Base-by-base conservation (phyloP, 1,140 invertebrate species). In the Pogonus chalceus region DNA sequence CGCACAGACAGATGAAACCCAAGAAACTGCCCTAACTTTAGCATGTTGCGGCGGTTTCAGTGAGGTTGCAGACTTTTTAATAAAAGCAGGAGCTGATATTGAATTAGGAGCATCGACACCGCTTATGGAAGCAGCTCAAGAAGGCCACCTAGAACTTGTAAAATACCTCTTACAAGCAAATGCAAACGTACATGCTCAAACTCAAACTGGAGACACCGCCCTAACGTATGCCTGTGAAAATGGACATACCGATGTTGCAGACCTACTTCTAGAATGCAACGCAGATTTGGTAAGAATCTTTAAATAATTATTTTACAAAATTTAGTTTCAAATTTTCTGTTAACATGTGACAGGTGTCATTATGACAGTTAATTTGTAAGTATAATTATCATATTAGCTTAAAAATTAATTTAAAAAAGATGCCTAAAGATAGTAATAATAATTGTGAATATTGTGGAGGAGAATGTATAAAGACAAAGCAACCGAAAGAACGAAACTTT, bases 31-130 rank as follows among this genome's bases (percentile, higher is more conserved):
- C 0, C 74, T 99, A 16, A 98, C 95, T 0, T 75, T 98, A 53
- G 95, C 96, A 0, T 97, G 94, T 71, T 98, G 95, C 74, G 94
- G 94, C 20, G 96, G 96, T 26, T 98, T 96, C 68, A 79, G 93
- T 12, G 95, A 98, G 69, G 94, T 98, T n/a, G 93, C 93, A 0
- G 92, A 98, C 65, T 94, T 95, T 68, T 78, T 99, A 20, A 88
- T 97, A 58, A 93, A 94, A 69, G 88, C 92, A 23, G 95, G 94
- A 35, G 95, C 95, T 7, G 92, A 98, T 72, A 85, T 96, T 22
- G 94, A 98, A 68, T 73, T 96, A 2, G 96, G 96, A 10, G 94
- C 93, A 16, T 96, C 92, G 35, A 98, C 96, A 12, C 96, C 96
- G 0, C 75, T 99, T 0, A 98, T 98, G 93, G 96, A 99, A 73